Conservation (phyloP, 2,797 vertebrate species). For the Anisognathus igniventris region DNA sequence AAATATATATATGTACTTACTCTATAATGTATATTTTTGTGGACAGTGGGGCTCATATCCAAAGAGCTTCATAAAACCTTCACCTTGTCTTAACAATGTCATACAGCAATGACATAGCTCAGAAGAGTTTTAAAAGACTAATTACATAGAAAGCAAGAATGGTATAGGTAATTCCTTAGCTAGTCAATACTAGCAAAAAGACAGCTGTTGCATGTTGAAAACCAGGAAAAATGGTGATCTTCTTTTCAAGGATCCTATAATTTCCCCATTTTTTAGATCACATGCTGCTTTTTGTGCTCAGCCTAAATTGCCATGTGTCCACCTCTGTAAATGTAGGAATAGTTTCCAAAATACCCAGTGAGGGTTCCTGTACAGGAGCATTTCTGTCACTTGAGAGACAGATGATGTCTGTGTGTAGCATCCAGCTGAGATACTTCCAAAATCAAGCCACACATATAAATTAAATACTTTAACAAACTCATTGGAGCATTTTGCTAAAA, state of each 20-base stretch:
- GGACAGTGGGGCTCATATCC: no score
- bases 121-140: neutral
- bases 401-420: neutral
- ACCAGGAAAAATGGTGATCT: neutral
- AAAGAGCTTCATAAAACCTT: neutral
- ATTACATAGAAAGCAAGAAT: neutral
- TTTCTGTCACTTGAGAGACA: neutral
- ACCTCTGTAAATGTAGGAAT: neutral
- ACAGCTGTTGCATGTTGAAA: neutral
- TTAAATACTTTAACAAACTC: neutral
- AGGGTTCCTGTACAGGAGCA: neutral
- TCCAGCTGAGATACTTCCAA: neutral
- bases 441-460: neutral
- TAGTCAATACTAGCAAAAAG: neutral
- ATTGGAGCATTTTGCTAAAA: neutral
- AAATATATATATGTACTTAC: neutral
- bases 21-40: neutral
- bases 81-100: neutral
- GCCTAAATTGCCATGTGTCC: accelerated
- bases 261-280: neutral
- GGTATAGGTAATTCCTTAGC: neutral
- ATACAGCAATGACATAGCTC: neutral
- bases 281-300: neutral
- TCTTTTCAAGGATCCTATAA: neutral
- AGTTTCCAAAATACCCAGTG: neutral